These are phyloP conservation scores for Caerostris extrusa DNA, from an alignment of 1,140 invertebrate genomes.

Conservation along the genomic window DNA sequence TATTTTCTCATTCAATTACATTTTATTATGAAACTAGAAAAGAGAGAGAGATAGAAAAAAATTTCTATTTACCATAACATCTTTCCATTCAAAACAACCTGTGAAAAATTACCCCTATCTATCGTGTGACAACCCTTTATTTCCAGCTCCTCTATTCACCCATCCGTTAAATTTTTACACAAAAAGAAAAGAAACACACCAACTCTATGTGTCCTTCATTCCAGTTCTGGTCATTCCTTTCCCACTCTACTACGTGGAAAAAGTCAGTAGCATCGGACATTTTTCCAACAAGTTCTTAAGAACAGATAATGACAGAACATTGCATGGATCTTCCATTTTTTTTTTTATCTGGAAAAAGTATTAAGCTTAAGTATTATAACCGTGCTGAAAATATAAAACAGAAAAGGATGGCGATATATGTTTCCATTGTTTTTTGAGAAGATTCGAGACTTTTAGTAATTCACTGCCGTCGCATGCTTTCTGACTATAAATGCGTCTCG, in stretches of 20 bases:
- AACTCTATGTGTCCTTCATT: neutral
- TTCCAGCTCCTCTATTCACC: neutral
- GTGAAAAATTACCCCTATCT: conserved; percentile 23
- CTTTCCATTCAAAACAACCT: conserved; percentile 12
- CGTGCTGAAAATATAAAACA: neutral
- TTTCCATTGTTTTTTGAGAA: neutral
- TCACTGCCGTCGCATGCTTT: neutral
- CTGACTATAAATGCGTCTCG: neutral
- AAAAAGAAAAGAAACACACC: neutral
- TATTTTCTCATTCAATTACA: conserved; percentile 20
- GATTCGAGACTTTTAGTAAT: neutral
- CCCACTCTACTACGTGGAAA: neutral
- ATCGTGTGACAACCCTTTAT: conserved; percentile 41
- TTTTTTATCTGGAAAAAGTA: neutral
- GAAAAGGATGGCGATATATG: neutral
- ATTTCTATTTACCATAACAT: neutral
- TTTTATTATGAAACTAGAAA: neutral
- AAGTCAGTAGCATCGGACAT: neutral
- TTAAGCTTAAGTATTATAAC: neutral
- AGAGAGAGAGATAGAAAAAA: neutral
- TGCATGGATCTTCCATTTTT: neutral
- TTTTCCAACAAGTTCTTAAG: neutral
- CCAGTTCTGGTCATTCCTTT: conserved; percentile 12
- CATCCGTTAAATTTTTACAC: conserved; percentile 37
- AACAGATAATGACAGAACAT: neutral